phyloP scores from a whole-genome alignment of 2,888 invertebrate species.

The Dasypogon diadema region DNA sequence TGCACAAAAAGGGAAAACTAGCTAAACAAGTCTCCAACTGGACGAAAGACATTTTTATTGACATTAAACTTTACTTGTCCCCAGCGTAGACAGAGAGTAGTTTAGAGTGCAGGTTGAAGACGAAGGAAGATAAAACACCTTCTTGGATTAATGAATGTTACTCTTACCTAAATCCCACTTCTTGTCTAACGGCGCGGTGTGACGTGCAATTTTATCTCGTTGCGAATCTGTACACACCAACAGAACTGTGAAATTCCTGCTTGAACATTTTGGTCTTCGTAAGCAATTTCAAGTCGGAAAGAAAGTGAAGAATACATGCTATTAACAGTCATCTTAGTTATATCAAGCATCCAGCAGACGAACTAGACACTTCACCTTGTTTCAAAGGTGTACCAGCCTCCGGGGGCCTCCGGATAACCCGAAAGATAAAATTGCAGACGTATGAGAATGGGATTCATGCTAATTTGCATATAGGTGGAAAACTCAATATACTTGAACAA shows the following conservation, averaged over 20 bases:
- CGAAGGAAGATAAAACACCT: too few species aligned
- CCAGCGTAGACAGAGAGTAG: constrained; percentile 1
- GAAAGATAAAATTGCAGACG: too few species aligned
- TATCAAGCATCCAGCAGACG: constrained; percentile 8
- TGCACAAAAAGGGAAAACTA: constrained; percentile 36
- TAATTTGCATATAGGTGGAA: neutral
- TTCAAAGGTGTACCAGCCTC: constrained; percentile 7
- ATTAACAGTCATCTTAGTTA: neutral
- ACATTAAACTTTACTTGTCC: constrained; percentile 39
- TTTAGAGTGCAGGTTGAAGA: too few species aligned
- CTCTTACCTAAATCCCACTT: neutral
- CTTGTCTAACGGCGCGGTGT: neutral
- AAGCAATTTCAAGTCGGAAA: constrained; percentile 5
- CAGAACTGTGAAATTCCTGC: neutral
- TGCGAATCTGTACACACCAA: too few species aligned
- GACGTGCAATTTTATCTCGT: too few species aligned
- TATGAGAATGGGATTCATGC: constrained; percentile 7
- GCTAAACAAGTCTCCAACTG: neutral
- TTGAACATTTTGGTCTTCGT: neutral
- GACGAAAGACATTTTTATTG: constrained; percentile 23
- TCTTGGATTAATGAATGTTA: neutral
- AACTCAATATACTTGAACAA: neutral
- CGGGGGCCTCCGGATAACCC: neutral
- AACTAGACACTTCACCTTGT: constrained; percentile 37
- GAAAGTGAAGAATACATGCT: constrained; percentile 14